Conservation (phyloP, 2,888 invertebrate species). For the Mystacides longicornis region DNA sequence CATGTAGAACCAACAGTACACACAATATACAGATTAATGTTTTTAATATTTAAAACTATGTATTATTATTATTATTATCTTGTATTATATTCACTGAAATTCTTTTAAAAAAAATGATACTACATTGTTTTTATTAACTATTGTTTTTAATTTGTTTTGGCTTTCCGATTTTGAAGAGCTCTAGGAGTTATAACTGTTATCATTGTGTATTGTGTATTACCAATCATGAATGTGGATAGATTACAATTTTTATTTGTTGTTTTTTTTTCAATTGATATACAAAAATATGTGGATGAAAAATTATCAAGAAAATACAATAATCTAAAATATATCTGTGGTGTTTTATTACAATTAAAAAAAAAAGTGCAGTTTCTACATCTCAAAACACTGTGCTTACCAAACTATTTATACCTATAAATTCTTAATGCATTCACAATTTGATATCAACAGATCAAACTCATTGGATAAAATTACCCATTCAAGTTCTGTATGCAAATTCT, state of each 20-base stretch:
- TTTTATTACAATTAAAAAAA: neutral
- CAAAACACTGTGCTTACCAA: no score
- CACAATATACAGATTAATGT: neutral
- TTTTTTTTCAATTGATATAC: constrained; percentile 16
- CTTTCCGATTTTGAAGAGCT: neutral
- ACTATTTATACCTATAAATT: no score
- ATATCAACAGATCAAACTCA: no score
- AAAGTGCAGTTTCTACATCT: no score
- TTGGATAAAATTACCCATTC: no score
- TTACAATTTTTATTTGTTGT: neutral
- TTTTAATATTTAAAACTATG: neutral
- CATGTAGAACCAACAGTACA: no score
- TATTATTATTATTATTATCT: neutral
- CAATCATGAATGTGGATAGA: neutral
- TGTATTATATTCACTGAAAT: neutral
- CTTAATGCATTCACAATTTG: no score
- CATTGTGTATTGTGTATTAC: neutral
- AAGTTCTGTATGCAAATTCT: no score
- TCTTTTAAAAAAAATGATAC: neutral
- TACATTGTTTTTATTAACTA: neutral
- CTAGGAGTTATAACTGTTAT: neutral
- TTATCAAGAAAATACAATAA: constrained; percentile 17
- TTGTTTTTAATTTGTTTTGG: neutral
- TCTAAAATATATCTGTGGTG: constrained; percentile 8
- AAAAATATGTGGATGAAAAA: constrained; percentile 16